Conservation (phyloP, 2,888 invertebrate species). For the Lasioglossum zephyrum region DNA sequence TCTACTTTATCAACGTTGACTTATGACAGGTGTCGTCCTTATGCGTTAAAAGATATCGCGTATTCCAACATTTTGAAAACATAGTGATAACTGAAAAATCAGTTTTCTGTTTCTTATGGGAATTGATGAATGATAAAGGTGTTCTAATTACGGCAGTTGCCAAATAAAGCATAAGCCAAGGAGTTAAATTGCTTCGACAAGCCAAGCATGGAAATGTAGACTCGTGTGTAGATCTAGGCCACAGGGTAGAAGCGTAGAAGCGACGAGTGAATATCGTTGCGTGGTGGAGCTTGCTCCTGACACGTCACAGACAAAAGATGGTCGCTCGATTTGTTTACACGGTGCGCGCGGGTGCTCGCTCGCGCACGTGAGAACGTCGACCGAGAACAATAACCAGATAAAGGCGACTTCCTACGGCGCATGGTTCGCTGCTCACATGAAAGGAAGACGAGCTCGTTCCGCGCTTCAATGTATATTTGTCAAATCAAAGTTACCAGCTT, state of each 20-base stretch:
- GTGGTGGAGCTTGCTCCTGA: background rate
- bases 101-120: background rate
- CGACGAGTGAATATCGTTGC: background rate
- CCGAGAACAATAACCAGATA: slow-evolving; percentile 5
- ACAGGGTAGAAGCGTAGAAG: background rate
- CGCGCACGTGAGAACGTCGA: background rate
- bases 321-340: slow-evolving; percentile 3
- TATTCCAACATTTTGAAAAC: too few species aligned
- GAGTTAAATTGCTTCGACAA: background rate
- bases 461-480: background rate
- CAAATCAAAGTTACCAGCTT: slow-evolving; percentile 7
- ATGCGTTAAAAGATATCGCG: too few species aligned
- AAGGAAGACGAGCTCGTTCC: slow-evolving; percentile 3
- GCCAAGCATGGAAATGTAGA: background rate
- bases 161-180: background rate
- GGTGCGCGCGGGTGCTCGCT: background rate
- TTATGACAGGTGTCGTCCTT: too few species aligned
- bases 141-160: background rate
- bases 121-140: background rate
- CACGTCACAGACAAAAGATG: background rate
- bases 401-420: background rate
- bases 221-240: background rate
- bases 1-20: too few species aligned
- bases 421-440: slow-evolving; percentile 3
- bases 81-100: background rate